A percentile compares a stretch with the other conserved stretches of the same genome.
phyloP scores from a whole-genome alignment of 2,888 invertebrate species.

The Scrobipalpa costella region DNA sequence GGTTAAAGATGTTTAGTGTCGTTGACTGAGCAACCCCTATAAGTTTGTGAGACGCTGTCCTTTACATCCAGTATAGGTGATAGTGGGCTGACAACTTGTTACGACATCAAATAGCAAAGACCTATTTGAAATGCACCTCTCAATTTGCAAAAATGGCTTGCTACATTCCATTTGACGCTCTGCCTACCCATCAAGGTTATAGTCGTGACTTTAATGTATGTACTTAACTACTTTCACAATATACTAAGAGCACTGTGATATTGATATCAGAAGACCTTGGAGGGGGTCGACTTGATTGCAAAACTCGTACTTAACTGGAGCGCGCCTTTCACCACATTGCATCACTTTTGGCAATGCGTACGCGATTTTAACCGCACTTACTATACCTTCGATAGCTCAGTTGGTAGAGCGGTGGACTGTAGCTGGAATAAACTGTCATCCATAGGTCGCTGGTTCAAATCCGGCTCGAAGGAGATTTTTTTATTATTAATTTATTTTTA shows the following conservation, averaged over 20 bases:
- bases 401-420: slow-evolving; percentile 74
- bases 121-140: too few relatives aligned
- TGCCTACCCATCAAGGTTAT: too few relatives aligned
- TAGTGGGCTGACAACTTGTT: too few relatives aligned
- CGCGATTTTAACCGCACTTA: slow-evolving; percentile 5
- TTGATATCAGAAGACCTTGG: slow-evolving; percentile 5
- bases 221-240: too few relatives aligned
- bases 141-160: too few relatives aligned
- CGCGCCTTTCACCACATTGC: slow-evolving; percentile 23
- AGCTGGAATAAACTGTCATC: slow-evolving; percentile 60
- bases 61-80: too few relatives aligned
- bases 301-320: slow-evolving; percentile 18
- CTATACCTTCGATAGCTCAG: slow-evolving; percentile 68
- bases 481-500: slow-evolving; percentile 23
- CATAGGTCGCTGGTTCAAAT: slow-evolving; percentile 82
- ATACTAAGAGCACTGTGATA: neutral
- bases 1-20: too few relatives aligned
- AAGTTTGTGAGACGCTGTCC: too few relatives aligned
- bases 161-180: too few relatives aligned
- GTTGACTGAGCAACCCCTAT: too few relatives aligned
- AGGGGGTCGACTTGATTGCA: neutral
- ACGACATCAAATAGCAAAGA: too few relatives aligned
- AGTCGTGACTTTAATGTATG: too few relatives aligned
- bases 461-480: slow-evolving; percentile 70
- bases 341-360: slow-evolving; percentile 10